Base-by-base conservation (phyloP, 2,113 vertebrate genomes). In the Coracopsis vasa region DNA sequence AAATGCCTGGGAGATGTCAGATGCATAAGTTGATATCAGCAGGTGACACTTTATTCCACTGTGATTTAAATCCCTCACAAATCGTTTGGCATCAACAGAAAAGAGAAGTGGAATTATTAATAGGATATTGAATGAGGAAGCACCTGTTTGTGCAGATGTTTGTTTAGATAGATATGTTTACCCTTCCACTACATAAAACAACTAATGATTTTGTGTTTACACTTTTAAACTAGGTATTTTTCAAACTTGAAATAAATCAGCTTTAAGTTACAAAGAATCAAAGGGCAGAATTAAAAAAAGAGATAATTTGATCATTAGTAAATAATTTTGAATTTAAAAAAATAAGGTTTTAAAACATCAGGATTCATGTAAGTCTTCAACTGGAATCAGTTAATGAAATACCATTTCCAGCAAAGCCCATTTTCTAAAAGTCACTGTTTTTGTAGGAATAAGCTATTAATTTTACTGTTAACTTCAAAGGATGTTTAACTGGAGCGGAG, bases 51-150 rank as follows among this genome's bases (percentile, higher is more conserved):
- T 94, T 13, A 86, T 61, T 71, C 79, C 51, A 61, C 80, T 91
- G 93, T 80, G 81, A 80, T 90, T 90, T 96, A 92, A 96, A 93
- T 88, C 87, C 80, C 87, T 94, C 84, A 93, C 72, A 93, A 97
- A 92, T 82, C 0, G 1, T 90, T 96, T 95, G 94, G 82, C 86
- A 90, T 62, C 54, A 80, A 83, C 66, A 71, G 67, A 67, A 84
- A 58, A 75, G 62, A 79, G 39, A 78, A 84, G 33, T 73, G 39
- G 31, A 95, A 95, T 96, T 90, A 91, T 88, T 95, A 91, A 81
- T 80, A 95, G 85, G 54, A 54, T 80, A 86, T 83, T 60, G 73
- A 87, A 88, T 86, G 60, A 70, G 41, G 50, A 87, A 92, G 29
- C 84, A 87, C 94, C 65, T 96, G 91, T 72, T 91, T 91, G 79